A percentile compares a stretch with the other conserved stretches of the same genome.
Conservation (phyloP, 2,888 invertebrate species). For the Apodemia mormo region DNA sequence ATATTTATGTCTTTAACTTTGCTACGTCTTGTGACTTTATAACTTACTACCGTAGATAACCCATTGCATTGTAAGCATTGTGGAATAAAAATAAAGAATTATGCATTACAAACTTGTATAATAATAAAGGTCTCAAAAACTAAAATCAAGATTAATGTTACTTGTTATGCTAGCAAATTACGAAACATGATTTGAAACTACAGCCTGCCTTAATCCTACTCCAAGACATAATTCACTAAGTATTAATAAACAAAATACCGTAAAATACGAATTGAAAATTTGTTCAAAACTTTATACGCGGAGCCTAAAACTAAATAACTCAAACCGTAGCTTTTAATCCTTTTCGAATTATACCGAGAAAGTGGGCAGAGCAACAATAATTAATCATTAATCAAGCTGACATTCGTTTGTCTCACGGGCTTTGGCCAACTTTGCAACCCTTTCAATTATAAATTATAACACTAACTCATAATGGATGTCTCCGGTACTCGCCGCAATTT, state of each 20-base stretch:
- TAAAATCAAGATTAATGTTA: neutral
- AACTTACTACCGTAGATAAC: no score
- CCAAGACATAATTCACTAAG: constrained; percentile 14
- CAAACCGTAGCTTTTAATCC: constrained; percentile 40
- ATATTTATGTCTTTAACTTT: no score
- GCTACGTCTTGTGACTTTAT: no score
- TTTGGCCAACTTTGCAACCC: constrained; percentile 65
- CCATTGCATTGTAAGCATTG: no score
- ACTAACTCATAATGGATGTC: constrained; percentile 77
- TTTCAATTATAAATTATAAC: constrained; percentile 79
- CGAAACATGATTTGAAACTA: neutral
- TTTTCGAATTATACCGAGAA: constrained; percentile 46
- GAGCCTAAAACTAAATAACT: constrained; percentile 30
- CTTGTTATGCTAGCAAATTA: neutral
- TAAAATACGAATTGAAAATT: constrained; percentile 29
- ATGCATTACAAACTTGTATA: no score
- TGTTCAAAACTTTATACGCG: constrained; percentile 25
- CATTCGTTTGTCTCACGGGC: constrained; percentile 72
- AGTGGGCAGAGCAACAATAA: constrained; percentile 80
- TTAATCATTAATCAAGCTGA: constrained; percentile 74
- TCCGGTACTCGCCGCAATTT: constrained; percentile 69
- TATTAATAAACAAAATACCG: constrained; percentile 27
- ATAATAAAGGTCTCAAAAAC: neutral
- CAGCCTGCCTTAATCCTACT: neutral
- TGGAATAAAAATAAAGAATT: no score